Percentiles rank a stretch among this genome's conserved stretches.
Conservation (phyloP, 2,113 vertebrate genomes). For the Caloenas nicobarica region DNA sequence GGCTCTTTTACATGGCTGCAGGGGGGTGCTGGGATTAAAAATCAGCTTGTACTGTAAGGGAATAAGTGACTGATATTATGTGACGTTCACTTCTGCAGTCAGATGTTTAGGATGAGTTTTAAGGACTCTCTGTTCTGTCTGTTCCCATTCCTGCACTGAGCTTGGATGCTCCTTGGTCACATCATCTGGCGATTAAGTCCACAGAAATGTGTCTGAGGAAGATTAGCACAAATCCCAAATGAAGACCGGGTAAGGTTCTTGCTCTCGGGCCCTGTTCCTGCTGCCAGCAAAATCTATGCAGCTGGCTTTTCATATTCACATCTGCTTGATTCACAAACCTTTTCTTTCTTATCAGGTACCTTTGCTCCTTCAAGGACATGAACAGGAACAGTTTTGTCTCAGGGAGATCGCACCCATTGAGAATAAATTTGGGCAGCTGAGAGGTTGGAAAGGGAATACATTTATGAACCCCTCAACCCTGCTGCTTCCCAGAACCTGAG, state of each 20-base stretch:
- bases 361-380: neutral
- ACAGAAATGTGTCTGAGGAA: neutral
- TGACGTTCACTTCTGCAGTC: neutral
- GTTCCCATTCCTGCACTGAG: neutral
- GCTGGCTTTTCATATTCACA: neutral
- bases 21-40: neutral
- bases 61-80: neutral
- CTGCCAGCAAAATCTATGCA: neutral
- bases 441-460: neutral
- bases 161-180: neutral
- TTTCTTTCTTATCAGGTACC: neutral
- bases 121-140: neutral
- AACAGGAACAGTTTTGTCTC: neutral
- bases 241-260: neutral
- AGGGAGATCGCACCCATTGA: neutral
- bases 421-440: neutral
- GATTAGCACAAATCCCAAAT: conserved; percentile 17
- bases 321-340: neutral
- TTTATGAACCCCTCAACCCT: neutral
- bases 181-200: neutral
- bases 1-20: neutral
- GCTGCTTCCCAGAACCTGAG: neutral
- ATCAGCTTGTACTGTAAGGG: neutral
- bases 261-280: neutral
- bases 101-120: neutral